phyloP scores from a whole-genome alignment of 1,140 invertebrate genomes.

The Panagrolaimus sp. region DNA sequence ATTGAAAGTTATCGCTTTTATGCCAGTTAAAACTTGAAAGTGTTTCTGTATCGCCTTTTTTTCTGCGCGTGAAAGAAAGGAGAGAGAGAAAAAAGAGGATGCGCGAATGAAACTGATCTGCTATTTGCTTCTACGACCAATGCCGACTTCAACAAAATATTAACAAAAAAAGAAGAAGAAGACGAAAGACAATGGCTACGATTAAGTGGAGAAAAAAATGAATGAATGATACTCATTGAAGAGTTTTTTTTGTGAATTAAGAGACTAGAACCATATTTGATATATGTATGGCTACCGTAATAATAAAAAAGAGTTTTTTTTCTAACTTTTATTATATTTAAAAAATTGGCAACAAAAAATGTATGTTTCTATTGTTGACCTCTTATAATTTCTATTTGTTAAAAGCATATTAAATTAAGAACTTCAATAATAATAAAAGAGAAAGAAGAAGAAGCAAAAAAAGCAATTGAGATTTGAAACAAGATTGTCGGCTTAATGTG shows the following conservation, averaged over 20 bases:
- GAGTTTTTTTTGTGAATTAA: not conserved
- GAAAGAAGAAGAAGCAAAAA: not conserved
- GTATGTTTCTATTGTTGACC: not conserved
- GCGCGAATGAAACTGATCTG: slow-evolving; percentile 14
- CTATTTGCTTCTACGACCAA: not conserved
- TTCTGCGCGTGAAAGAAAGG: too few relatives aligned
- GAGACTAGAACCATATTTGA: too few relatives aligned
- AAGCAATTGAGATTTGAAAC: slow-evolving; percentile 1
- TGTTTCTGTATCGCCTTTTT: slow-evolving; percentile 6
- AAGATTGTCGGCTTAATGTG: slow-evolving; percentile 17
- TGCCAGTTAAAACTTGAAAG: not conserved
- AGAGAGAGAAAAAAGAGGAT: not conserved
- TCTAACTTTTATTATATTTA: not conserved
- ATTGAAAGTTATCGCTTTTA: slow-evolving; percentile 3
- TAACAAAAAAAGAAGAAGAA: too few relatives aligned
- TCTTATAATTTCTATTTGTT: not conserved
- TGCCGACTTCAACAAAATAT: slow-evolving; percentile 7
- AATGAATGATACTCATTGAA: not conserved
- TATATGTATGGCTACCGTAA: too few relatives aligned
- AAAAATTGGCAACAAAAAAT: not conserved
- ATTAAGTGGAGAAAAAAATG: not conserved
- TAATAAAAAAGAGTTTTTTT: not conserved
- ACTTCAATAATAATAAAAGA: not conserved
- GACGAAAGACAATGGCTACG: slow-evolving; percentile 10
- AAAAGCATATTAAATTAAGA: not conserved